Base-by-base conservation (phyloP, 2,888 invertebrate species). In the Toxonevra muliebris region DNA sequence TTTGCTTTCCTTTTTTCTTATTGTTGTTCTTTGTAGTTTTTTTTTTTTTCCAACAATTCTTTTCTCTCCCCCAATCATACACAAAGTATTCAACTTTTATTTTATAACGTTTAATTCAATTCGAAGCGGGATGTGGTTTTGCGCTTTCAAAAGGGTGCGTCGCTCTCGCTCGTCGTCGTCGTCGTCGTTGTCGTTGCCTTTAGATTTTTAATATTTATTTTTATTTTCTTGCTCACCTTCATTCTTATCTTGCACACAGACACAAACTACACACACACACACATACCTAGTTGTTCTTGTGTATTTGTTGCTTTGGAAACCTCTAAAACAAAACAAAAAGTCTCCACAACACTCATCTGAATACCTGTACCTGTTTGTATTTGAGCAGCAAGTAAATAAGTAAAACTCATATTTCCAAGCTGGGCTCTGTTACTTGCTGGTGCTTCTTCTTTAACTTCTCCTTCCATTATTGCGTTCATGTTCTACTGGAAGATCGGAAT, bases 401-500 rank as follows among this genome's bases (percentile, higher is more conserved):
- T 30, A 30, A 30, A 30, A 61, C 48, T 48, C 43, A n/a, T 59
- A 54, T 66, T 52, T 45, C 68, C 41, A 66, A 48, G 48, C 48
- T 48, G 15, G 2, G 12, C 8, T n/a, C 48, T 5, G 30, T 30
- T 30, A 30, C 7, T 7, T 30, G 30, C 30, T 30, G 30, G 7
- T 30, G 30, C 30, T 30, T 30, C 30, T 30, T 30, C 7, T 30
- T 30, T 30, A 4, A 30, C 30, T 30, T 30, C 30, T 30, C 7
- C 30, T 30, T 4, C 7, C 7, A 30, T 7, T 30, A 30, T 30
- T 30, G 30, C 30, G n/a, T 30, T 30, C 48, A 45, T 61, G 61
- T 65, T 71, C 60, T 66, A 72, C 70, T 73, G 73, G 74, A 73
- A 70, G 69, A 66, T 69, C 68, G 69, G 68, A 67, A 70, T 70